phyloP scores from a whole-genome alignment of 1,140 invertebrate genomes.

The Cyrtorhinus lividipennis region DNA sequence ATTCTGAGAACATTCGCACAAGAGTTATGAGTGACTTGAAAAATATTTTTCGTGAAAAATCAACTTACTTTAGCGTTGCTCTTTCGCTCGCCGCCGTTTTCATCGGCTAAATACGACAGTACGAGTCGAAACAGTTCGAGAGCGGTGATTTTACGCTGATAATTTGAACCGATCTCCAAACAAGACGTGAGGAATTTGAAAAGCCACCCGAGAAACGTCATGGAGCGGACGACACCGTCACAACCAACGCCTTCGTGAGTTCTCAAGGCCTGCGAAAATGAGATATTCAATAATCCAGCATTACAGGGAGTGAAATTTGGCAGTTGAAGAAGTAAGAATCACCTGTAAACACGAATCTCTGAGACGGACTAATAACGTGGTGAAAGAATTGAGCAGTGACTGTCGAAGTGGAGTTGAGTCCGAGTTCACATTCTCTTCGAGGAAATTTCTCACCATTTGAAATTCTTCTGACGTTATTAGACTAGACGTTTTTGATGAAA shows the following conservation, averaged over 20 bases:
- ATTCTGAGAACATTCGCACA: neutral
- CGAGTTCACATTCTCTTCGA: slow-evolving; percentile 23
- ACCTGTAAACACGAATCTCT: slow-evolving; percentile 22
- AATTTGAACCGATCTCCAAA: slow-evolving; percentile 36
- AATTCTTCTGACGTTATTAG: slow-evolving; percentile 20
- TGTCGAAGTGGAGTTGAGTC: slow-evolving; percentile 23
- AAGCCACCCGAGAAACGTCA: slow-evolving; percentile 35
- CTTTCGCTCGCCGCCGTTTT: slow-evolving; percentile 11
- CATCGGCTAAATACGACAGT: slow-evolving; percentile 24
- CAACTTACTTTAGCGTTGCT: neutral
- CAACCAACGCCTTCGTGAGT: neutral
- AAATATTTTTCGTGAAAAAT: neutral
- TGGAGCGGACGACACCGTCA: neutral
- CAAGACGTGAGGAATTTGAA: slow-evolving; percentile 33
- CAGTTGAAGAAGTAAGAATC: too few species aligned
- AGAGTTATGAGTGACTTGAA: neutral
- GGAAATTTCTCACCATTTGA: slow-evolving; percentile 19
- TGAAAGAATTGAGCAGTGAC: slow-evolving; percentile 20
- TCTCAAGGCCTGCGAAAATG: neutral
- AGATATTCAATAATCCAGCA: neutral
- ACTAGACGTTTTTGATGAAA: slow-evolving; percentile 18
- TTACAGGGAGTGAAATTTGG: too few species aligned
- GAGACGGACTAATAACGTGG: slow-evolving; percentile 18
- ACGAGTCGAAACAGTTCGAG: slow-evolving; percentile 31
- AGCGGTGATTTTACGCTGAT: slow-evolving; percentile 37